Base-by-base conservation (phyloP, 2,888 invertebrate genomes). In the Aspidiotus destructor region DNA sequence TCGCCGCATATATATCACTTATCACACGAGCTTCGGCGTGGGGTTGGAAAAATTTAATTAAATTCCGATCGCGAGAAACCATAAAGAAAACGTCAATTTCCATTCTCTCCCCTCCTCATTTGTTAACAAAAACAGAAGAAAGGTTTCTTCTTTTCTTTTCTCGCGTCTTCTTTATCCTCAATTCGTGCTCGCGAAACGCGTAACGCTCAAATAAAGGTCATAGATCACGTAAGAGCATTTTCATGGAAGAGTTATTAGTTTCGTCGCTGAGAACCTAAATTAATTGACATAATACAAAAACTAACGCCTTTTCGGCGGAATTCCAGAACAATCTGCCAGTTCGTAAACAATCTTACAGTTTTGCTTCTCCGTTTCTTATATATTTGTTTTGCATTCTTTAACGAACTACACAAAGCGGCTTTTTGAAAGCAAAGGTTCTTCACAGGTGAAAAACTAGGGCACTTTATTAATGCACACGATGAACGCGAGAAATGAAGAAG, bases 51-150 rank as follows among this genome's bases (percentile, higher is more conserved):
- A 61, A 41, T 61, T 61, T 61, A 61, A 61, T 61, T 61, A 61
- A 61, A 61, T 61, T 61, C 41, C 61, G 41, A 61, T 61, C 41
- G 61, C 41, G 40, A 40, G 61, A 61, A 61, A 41, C 61, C 61
- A 61, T 61, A 61, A 61, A 61, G 61, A 13, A 61, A 61, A 61
- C 42, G 61, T 61, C 61, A 61, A 41, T 61, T 61, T 16, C 61
- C 61, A 61, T 61, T 28, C 55, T 54, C 55, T 16, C 28, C 28
- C 28, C 28, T 57, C 17, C 57, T 16, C 57, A 57, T 57, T 57
- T 57, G 57, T 57, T 57, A 57, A 17, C 57, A 57, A 57, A 57
- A 57, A 57, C 57, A 57, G 57, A 57, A 57, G 57, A 57, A 57
- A 57, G 57, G 57, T 57, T 57, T 57, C 7, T 57, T 57, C 17